These are phyloP conservation scores for Drosophila acutilabella DNA, from an alignment of 2,888 invertebrate genomes.

Conservation along the genomic window DNA sequence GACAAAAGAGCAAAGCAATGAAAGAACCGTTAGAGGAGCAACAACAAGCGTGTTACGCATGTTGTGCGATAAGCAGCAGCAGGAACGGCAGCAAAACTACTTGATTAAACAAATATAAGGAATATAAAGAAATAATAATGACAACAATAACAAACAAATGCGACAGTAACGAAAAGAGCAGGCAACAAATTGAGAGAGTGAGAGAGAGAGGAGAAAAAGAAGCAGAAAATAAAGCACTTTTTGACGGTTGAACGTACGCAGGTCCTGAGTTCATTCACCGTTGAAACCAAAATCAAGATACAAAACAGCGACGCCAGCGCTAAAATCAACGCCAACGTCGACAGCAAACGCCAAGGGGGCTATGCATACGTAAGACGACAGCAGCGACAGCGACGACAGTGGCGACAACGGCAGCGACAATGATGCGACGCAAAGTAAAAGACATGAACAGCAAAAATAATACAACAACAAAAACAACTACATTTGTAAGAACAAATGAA, in stretches of 20 bases:
- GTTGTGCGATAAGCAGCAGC: slow-evolving; percentile 28
- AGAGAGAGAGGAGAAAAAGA: not conserved
- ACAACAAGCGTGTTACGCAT: slow-evolving; percentile 59
- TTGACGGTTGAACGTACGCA: slow-evolving; percentile 78
- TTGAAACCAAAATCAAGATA: slow-evolving; percentile 79
- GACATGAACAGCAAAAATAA: slow-evolving; percentile 11
- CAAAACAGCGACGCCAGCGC: slow-evolving; percentile 50
- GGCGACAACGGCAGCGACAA: slow-evolving; percentile 19
- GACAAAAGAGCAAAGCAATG: slow-evolving; percentile 23
- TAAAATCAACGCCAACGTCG: slow-evolving; percentile 27
- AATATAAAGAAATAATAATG: slow-evolving; percentile 11
- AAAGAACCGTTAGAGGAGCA: slow-evolving; percentile 43
- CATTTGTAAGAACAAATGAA: slow-evolving; percentile 68
- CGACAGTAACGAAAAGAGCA: slow-evolving; percentile 25
- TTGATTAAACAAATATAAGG: slow-evolving; percentile 4
- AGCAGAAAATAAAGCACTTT: slow-evolving; percentile 60
- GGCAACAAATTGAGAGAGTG: slow-evolving; percentile 27
- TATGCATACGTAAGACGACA: slow-evolving; percentile 65
- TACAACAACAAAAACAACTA: slow-evolving; percentile 46
- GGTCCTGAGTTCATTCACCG: slow-evolving; percentile 80
- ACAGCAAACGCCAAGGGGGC: slow-evolving; percentile 37
- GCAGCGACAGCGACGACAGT: slow-evolving; percentile 39
- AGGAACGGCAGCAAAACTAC: not conserved
- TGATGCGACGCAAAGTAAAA: slow-evolving; percentile 33
- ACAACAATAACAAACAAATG: slow-evolving; percentile 25